phyloP scores from a whole-genome alignment of 2,113 vertebrate genomes.

The Syngnathus scovelli region DNA sequence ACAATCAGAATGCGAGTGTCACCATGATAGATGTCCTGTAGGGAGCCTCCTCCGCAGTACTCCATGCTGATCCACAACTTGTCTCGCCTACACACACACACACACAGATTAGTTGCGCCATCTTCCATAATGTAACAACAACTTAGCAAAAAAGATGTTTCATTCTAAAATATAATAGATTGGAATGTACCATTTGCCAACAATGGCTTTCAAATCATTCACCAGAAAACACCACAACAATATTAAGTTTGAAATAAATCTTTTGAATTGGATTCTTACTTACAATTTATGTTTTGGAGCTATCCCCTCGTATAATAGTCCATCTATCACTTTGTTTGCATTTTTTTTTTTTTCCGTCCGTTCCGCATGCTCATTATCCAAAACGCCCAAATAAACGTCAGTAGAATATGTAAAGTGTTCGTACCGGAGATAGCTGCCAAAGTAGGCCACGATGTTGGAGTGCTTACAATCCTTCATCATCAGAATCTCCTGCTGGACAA shows the following conservation, averaged over 20 bases:
- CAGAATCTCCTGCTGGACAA: slow-evolving; percentile 99
- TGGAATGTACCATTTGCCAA: too few species aligned
- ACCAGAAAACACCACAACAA: too few species aligned
- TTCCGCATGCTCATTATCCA: neutral
- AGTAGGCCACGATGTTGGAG: slow-evolving; percentile 97
- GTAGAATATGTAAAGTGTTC: slow-evolving; percentile 11
- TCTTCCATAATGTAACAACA: neutral
- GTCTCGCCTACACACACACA: slow-evolving; percentile 79
- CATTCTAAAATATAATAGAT: too few species aligned
- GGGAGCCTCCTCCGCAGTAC: slow-evolving; percentile 95
- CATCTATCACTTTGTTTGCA: neutral
- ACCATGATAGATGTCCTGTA: slow-evolving; percentile 98
- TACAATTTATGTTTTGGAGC: neutral
- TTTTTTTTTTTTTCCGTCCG: neutral
- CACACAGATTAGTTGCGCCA: neutral
- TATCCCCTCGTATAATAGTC: neutral
- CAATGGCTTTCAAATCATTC: too few species aligned
- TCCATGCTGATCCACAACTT: slow-evolving; percentile 99
- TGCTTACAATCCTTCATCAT: slow-evolving; percentile 99
- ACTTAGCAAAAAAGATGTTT: too few species aligned
- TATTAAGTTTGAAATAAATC: too few species aligned
- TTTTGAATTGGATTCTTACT: too few species aligned
- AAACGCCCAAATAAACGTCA: slow-evolving; percentile 6
- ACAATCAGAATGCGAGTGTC: slow-evolving; percentile 20
- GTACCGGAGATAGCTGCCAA: slow-evolving; percentile 98